A percentile compares a stretch with the other conserved stretches of the same genome.
phyloP scores from a whole-genome alignment of 2,797 vertebrate species.

The Eospalax fontanierii region DNA sequence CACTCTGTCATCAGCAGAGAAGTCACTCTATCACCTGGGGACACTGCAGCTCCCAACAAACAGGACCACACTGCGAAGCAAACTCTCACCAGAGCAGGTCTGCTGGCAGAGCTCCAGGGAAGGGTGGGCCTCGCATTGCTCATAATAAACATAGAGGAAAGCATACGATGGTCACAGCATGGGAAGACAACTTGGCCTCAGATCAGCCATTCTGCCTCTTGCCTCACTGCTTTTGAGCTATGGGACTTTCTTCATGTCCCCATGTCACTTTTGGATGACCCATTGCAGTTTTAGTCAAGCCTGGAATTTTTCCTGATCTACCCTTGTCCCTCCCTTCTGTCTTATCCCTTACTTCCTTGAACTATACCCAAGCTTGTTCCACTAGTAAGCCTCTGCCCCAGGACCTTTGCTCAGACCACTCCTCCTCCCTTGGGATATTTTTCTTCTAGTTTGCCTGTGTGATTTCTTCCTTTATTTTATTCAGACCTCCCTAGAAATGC shows the following conservation, averaged over 20 bases:
- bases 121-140: accelerated
- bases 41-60: neutral
- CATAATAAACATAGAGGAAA: neutral
- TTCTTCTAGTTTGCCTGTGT: no score
- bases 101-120: neutral
- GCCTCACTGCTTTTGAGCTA: neutral
- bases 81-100: neutral
- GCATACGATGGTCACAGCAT: accelerated
- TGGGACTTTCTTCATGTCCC: neutral
- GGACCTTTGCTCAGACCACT: neutral
- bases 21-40: neutral
- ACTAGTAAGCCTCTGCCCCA: neutral
- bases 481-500: neutral
- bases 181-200: accelerated
- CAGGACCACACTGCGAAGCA: neutral
- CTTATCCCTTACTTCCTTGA: neutral
- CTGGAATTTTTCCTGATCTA: accelerated
- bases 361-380: neutral
- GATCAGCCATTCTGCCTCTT: neutral
- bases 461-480: neutral
- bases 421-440: neutral
- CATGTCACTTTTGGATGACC: neutral
- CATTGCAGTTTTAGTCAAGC: neutral
- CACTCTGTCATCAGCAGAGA: conserved; percentile 73
- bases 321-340: accelerated